Evolutionary conservation across 2,113 vertebrate species (phyloP), one percentile per base, ranked within the genome.

Genomic region (Protobothrops flavoviridis): DNA sequence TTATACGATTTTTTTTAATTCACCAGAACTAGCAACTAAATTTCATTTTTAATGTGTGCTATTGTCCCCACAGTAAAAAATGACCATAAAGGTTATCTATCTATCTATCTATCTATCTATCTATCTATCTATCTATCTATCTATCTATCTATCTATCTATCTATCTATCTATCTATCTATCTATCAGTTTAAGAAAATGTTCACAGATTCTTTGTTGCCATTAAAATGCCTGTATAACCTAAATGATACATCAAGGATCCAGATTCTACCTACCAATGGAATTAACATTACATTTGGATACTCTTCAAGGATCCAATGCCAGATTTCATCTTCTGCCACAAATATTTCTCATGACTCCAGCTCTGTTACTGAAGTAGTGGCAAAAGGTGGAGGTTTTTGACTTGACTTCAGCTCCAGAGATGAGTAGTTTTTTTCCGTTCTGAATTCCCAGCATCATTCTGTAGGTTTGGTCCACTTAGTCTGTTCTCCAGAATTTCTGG

Each of bases 151-250:
- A 50, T 50, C 48, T 50, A 50, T 50, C 48, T 50, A 50, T 50
- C 48, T 50, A 50, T 50, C 48, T 50, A 50, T 50, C 48, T 50
- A 50, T 50, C 48, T 48, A 48, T 48, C 48, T 48, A 48, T 50
- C 48, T 50, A 50, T 50, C 48, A 17, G 5, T 12, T 45, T 52
- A 45, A 89, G 69, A 43, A 43, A 86, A 74, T 91, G 45, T 94
- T 93, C 39, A 33, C 90, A 69, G 4, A 90, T 95, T 96, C n/a
- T 87, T 94, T 93, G 88, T 94, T 97, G 93, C 74, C 95, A 91
- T 81, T 89, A 90, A 33, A 52, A 95, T 29, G 64, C 87, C 85
- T 81, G n/a, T n/a, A 81, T 39, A 39, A 81, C 15, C 33, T 39
- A 81, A 81, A 39, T 8, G 15, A 39, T 39, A 39, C 33, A 39